Base-by-base conservation (phyloP, 2,888 invertebrate species). In the Gastracanthus pulcherrimus region DNA sequence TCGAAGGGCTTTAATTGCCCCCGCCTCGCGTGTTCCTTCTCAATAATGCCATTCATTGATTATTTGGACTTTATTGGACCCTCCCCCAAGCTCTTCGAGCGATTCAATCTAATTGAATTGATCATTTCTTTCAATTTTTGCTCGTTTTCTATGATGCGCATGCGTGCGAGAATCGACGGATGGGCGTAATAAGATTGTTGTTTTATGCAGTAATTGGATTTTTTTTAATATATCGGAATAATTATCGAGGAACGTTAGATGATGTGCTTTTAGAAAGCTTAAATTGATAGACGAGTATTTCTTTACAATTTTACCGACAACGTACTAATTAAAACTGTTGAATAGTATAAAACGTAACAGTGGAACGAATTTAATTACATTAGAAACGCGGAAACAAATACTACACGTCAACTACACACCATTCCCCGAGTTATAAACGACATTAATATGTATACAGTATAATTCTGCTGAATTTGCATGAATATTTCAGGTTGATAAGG, bases 311-410 rank as follows among this genome's bases (percentile, higher is more conserved):
- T n/a, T 26, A 23, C 26, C 23, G 5, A 55, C 23, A 55, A 9
- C 13, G 2, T 26, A 55, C 2, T 6, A 55, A 23, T 26, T 3
- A 9, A 23, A 13, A 19, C 7, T 51, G 9, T 16, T 19, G 48
- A 6, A 16, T n/a, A 16, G 9, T 6, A 7, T 19, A 48, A 5
- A 0, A 16, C 3, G 16, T 3, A 45, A 7, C 48, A 48, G 19
- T 19, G 19, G 19, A 23, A 60, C 31, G 60, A 60, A 16, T 60
- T 6, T 19, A 60, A 76, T 76, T 58, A 19, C 23, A 9, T 45
- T 69, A 69, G 34, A 58, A 60, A 76, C 19, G n/a, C 66, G 64
- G 51, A 66, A 66, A 66, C 64, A 36, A 66, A 66, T 6, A 16
- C 55, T 16, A 29, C 16, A 9, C 23, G 23, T 38, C 45, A 34